phyloP scores from a whole-genome alignment of 1,140 invertebrate genomes.

The Bombus breviceps region DNA sequence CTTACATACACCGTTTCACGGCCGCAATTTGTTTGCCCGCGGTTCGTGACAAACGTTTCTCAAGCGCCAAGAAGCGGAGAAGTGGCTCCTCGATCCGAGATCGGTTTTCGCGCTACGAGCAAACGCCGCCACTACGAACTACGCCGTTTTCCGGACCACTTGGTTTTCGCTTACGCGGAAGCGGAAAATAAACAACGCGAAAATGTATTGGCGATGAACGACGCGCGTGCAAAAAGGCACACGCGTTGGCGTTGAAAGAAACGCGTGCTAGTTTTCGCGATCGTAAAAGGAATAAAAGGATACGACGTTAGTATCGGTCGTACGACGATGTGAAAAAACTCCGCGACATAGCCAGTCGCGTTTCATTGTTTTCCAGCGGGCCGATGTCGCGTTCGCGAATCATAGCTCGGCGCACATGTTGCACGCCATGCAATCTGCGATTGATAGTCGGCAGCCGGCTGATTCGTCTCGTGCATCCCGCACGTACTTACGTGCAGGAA shows the following conservation, averaged over 20 bases:
- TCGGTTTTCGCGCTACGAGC: not conserved
- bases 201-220: not conserved
- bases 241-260: not conserved
- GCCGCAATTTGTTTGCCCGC: not conserved
- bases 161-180: not conserved
- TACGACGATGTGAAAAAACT: not conserved
- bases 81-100: not conserved
- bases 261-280: not conserved
- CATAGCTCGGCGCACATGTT: not conserved
- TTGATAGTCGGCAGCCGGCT: not conserved
- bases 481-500: not conserved
- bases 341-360: not conserved
- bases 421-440: not conserved
- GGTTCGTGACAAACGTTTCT: not conserved
- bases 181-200: not conserved
- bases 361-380: slow-evolving; percentile 2
- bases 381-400: not conserved
- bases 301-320: not conserved
- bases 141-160: not conserved
- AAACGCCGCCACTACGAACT: not conserved
- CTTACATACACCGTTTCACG: not conserved
- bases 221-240: not conserved
- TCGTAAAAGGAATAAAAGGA: not conserved
- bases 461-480: not conserved
- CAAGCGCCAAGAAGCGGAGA: not conserved